These are phyloP conservation scores for Gryllus bimaculatus DNA, from an alignment of 1,140 invertebrate species.

Conservation along the genomic window DNA sequence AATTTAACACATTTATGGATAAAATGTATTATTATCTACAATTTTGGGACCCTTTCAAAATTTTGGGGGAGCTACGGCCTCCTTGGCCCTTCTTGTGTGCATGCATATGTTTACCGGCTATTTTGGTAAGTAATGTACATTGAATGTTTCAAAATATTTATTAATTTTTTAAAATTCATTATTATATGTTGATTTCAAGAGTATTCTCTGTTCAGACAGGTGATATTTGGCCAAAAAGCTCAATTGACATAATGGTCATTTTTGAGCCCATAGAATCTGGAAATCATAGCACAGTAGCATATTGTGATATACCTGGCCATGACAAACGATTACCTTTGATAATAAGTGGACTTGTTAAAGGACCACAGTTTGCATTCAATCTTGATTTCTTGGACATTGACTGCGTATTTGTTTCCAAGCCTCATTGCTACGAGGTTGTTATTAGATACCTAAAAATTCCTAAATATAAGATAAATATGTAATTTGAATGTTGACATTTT, in stretches of 20 bases:
- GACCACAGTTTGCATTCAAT: constrained; percentile 2
- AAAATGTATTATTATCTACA: neutral
- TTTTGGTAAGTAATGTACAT: no score
- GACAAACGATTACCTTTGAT: constrained; percentile 25
- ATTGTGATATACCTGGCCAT: constrained; percentile 27
- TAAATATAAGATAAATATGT: neutral
- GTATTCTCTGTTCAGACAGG: constrained; percentile 24
- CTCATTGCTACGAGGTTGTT: constrained; percentile 8
- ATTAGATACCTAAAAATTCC: neutral
- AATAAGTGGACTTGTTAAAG: constrained; percentile 26
- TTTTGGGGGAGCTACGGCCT: no score
- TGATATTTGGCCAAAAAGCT: constrained; percentile 27
- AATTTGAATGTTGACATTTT: neutral
- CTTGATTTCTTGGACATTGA: constrained; percentile 4
- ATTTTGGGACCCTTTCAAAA: neutral
- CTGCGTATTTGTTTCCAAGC: neutral
- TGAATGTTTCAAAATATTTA: no score
- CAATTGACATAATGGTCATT: constrained; percentile 25
- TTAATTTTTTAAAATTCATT: no score
- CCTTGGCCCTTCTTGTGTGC: no score
- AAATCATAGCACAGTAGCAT: constrained; percentile 24
- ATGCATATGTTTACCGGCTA: no score
- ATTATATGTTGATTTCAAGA: neutral
- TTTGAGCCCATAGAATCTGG: constrained; percentile 26
- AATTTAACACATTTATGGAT: neutral